These are phyloP conservation scores for Scolopax mira DNA, from an alignment of 2,113 vertebrate species.

Conservation along the genomic window DNA sequence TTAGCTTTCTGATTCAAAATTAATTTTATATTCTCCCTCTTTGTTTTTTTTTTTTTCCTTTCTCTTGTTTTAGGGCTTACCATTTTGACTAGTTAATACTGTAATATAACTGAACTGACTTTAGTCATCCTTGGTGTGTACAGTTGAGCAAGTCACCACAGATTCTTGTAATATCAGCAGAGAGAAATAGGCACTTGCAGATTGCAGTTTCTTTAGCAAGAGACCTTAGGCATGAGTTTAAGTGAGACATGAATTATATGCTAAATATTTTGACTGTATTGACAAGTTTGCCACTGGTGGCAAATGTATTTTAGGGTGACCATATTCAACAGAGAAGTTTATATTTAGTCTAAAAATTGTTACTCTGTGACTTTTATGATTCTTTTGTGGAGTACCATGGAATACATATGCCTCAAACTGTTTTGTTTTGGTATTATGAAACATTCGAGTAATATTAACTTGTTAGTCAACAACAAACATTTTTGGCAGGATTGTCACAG, in stretches of 20 bases:
- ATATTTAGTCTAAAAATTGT: background rate
- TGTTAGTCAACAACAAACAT: background rate
- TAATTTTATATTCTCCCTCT: background rate
- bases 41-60: background rate
- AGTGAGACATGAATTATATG: background rate
- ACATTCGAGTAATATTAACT: background rate
- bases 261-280: background rate
- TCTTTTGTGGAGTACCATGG: background rate
- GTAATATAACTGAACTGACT: background rate
- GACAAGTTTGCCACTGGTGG: background rate
- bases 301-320: background rate
- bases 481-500: background rate
- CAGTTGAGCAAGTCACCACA: background rate
- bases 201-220: background rate
- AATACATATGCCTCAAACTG: background rate
- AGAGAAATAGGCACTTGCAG: background rate
- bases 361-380: background rate
- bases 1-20: background rate
- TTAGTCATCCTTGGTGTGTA: background rate
- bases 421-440: background rate
- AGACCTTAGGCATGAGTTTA: background rate
- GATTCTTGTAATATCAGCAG: background rate
- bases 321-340: background rate
- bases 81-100: background rate
- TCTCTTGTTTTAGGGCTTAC: background rate